Evolutionary conservation across 2,113 vertebrate genomes (phyloP), one percentile per base, ranked within the genome.

Genomic region (Megaceryle maxima): DNA sequence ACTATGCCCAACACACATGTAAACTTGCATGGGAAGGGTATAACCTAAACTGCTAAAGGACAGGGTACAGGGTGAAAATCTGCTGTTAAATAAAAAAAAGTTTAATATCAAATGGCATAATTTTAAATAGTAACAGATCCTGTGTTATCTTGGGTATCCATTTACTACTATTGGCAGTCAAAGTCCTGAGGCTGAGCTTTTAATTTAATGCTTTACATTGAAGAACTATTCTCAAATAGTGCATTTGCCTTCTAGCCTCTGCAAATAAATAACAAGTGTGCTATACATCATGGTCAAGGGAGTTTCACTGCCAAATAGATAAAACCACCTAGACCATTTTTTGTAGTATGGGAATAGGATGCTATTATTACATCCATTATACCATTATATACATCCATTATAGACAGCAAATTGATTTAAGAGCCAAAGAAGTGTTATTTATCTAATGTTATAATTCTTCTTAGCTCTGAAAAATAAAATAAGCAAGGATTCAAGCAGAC

Each of bases 141-240:
- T 79, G 66, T 92, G 51, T 94, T 95, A 68, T 94, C 85, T 81
- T 83, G 87, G 91, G 43, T 28, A 64, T 95, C 78, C 80, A 88
- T 97, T 98, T 94, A 72, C 94, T 92, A 70, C 79, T 75, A 83
- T 31, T 93, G 96, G 84, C 83, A 97, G 93, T 94, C 87, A 75
- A 94, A 97, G 87, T 97, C 95, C 97, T 93, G 73, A 83, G 96
- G 96, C 92, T 91, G 94, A 96, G 89, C 84, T 95, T 96, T 97
- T 96, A 98, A 96, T 97, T 97, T 96, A 96, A 97, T 94, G 93
- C 80, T 96, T 97, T 94, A 82, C 95, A 95, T 97, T 96, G 96
- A 97, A 97, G 68, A 94, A 73, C 85, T 90, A 85, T 96, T 96
- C 83, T 97, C 85, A 29, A 93, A 79, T 85, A 93, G 87, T 55